phyloP scores from a whole-genome alignment of 2,888 invertebrate genomes.

The Adelognathus sp. region DNA sequence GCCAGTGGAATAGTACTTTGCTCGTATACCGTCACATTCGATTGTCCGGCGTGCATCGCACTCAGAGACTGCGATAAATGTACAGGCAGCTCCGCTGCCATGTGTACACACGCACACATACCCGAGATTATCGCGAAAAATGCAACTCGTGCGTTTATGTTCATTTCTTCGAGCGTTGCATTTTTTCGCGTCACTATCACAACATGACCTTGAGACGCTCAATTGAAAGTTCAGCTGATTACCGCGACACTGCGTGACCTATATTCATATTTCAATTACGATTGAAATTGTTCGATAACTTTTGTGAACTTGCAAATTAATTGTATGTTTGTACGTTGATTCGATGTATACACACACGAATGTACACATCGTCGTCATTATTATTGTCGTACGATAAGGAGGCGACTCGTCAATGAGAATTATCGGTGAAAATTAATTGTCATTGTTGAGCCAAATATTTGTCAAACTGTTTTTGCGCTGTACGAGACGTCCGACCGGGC shows the following conservation, averaged over 20 bases:
- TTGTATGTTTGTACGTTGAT: not conserved
- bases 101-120: not conserved
- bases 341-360: no score
- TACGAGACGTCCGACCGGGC: not conserved
- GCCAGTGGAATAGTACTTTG: not conserved
- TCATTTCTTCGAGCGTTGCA: not conserved
- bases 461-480: constrained; percentile 5
- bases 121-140: not conserved
- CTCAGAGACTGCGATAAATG: not conserved
- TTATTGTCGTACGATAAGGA: not conserved
- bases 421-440: not conserved
- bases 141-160: not conserved
- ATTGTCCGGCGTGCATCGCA: not conserved
- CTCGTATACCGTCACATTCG: not conserved
- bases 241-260: not conserved
- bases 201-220: not conserved
- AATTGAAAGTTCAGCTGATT: not conserved
- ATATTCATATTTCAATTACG: not conserved
- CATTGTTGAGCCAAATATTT: constrained; percentile 29
- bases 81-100: no score
- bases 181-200: constrained; percentile 10
- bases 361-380: not conserved
- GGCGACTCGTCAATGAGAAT: not conserved
- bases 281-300: constrained; percentile 18
- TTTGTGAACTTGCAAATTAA: constrained; percentile 49